A percentile compares a stretch with the other conserved stretches of the same genome.
phyloP scores from a whole-genome alignment of 2,888 invertebrate genomes.

The Oscheius sp. region DNA sequence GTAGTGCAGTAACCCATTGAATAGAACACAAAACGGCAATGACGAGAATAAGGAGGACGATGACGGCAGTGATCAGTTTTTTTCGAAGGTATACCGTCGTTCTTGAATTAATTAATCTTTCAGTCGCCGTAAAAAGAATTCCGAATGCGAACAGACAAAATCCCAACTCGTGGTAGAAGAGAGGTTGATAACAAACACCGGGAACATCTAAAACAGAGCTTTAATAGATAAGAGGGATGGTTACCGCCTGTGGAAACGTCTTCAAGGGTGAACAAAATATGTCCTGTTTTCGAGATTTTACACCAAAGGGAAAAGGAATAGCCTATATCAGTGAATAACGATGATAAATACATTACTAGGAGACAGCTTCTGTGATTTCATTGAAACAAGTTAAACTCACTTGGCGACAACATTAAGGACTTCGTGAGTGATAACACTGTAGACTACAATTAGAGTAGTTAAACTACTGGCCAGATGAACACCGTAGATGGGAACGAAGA shows the following conservation, averaged over 20 bases:
- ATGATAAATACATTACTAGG: slow-evolving; percentile 9
- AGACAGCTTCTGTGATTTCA: neutral
- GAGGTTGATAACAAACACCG: neutral
- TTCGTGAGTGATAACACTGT: slow-evolving; percentile 9
- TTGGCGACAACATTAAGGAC: slow-evolving; percentile 11
- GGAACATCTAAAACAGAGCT: slow-evolving; percentile 1
- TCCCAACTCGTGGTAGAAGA: slow-evolving; percentile 14
- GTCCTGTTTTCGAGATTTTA: slow-evolving; percentile 5
- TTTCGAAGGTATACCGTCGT: neutral
- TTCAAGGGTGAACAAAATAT: neutral
- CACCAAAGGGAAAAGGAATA: slow-evolving; percentile 8
- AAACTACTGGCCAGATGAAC: slow-evolving; percentile 9
- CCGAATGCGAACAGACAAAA: slow-evolving; percentile 14
- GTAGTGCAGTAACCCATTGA: neutral
- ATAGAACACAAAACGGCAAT: neutral
- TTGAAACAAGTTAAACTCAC: neutral
- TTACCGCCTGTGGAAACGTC: neutral
- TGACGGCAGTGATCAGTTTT: neutral
- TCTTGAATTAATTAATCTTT: slow-evolving; percentile 1
- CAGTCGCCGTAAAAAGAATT: slow-evolving; percentile 7
- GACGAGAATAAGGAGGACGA: neutral
- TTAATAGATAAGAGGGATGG: neutral
- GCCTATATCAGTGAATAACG: slow-evolving; percentile 8
- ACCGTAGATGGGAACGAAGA: slow-evolving; percentile 10
- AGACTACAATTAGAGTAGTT: slow-evolving; percentile 4